Percentiles rank a stretch among this genome's conserved stretches.
These are phyloP conservation scores for Drosophila colorata DNA, from an alignment of 2,888 invertebrate species.

Conservation along the genomic window DNA sequence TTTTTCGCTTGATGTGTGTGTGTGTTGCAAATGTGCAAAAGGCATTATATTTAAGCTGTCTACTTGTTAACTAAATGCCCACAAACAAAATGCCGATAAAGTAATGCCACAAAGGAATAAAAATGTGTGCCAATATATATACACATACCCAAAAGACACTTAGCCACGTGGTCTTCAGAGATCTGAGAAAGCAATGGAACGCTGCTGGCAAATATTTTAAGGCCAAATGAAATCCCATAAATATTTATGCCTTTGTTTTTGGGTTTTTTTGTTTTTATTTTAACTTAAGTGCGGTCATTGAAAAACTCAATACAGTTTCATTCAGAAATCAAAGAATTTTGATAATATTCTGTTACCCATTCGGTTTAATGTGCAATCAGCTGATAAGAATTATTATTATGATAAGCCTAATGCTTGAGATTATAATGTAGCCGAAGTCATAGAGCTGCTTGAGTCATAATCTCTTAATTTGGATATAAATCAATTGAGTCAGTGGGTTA, in stretches of 20 bases:
- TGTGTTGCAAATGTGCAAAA: conserved; percentile 1
- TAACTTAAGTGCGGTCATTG: conserved; percentile 13
- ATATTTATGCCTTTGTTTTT: conserved; percentile 28
- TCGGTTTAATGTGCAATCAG: conserved; percentile 12
- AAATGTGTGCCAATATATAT: conserved; percentile 18
- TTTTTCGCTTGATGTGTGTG: neutral
- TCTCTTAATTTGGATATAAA: conserved; percentile 18
- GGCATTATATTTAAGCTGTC: conserved; percentile 23
- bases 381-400: conserved; percentile 30
- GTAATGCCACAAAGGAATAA: conserved; percentile 25
- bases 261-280: neutral
- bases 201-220: neutral
- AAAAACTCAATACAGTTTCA: conserved; percentile 24
- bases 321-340: conserved; percentile 10
- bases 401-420: conserved; percentile 39
- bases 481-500: conserved; percentile 7
- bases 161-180: conserved; percentile 5
- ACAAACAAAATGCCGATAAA: conserved; percentile 17
- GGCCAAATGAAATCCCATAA: neutral
- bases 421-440: conserved; percentile 30
- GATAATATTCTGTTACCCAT: conserved; percentile 12
- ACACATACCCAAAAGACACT: conserved; percentile 8
- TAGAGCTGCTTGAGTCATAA: conserved; percentile 33
- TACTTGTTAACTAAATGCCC: conserved; percentile 40
- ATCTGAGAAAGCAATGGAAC: neutral